Conservation (phyloP, 2,113 vertebrate species). For the Mobula hypostoma region DNA sequence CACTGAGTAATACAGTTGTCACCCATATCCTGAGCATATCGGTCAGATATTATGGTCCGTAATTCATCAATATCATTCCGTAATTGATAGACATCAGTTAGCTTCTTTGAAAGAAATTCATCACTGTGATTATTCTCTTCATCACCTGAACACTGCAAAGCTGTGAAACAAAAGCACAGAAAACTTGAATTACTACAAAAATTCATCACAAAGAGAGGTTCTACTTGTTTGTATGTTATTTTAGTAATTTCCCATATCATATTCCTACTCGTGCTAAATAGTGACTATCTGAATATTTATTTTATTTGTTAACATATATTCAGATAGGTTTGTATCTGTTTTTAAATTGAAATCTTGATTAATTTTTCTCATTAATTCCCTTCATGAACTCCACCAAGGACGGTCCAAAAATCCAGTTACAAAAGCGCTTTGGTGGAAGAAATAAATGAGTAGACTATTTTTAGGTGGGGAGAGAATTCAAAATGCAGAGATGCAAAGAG, state of each 20-base stretch:
- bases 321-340: too few species aligned
- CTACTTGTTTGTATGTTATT: not conserved
- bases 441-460: too few species aligned
- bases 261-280: not conserved
- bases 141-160: slow-evolving; percentile 68
- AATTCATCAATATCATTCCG: slow-evolving; percentile 82
- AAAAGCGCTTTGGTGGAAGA: too few species aligned
- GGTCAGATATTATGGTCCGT: slow-evolving; percentile 77
- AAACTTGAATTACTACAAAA: not conserved
- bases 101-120: slow-evolving; percentile 67
- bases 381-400: too few species aligned
- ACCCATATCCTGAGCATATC: slow-evolving; percentile 80
- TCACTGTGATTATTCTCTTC: slow-evolving; percentile 66
- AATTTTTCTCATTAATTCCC: too few species aligned
- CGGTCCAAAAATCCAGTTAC: too few species aligned
- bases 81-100: slow-evolving; percentile 72
- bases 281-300: not conserved
- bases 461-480: too few species aligned
- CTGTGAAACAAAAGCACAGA: slow-evolving; percentile 51
- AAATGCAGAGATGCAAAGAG: too few species aligned
- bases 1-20: slow-evolving; percentile 80
- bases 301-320: too few species aligned
- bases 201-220: not conserved
- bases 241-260: not conserved
- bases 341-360: too few species aligned